Base-by-base conservation (phyloP, 2,888 invertebrate genomes). In the Subacronicta megacephala region DNA sequence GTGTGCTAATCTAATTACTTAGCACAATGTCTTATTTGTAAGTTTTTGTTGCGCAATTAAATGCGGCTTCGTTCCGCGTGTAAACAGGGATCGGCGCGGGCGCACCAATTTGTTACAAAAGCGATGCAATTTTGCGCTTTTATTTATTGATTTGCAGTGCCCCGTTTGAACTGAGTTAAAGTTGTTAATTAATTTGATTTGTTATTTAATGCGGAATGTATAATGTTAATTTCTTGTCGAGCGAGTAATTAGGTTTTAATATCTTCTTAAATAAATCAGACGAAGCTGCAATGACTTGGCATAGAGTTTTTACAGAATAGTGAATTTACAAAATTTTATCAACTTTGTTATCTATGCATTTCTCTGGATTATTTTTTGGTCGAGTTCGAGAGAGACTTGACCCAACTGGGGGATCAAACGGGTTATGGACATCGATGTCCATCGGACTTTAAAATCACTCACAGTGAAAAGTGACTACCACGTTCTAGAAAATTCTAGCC, bases 1-100 rank as follows among this genome's bases (percentile, higher is more conserved):
- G 87, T 88, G 89, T 45, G 89, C 82, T 92, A 92, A 92, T 92
- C 92, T 92, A 92, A 92, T 92, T 92, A 92, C 88, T 90, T 92
- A 91, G 84, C 90, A 82, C 90, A 90, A 92, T 88, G 91, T 92
- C 92, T 92, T 92, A 90, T 90, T 92, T 89, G 90, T 89, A 85
- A 83, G 80, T 84, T 89, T 84, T 89, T 87, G 89, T 90, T 87
- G 83, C 73, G 86, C 89, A 89, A 91, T 90, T 90, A 90, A 87
- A 81, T 72, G 77, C 75, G 73, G 83, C 77, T 83, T 80, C 82
- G 84, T 80, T 83, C 77, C 79, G 79, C 82, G 81, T 87, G 88
- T 87, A 83, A 86, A 85, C 87, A 88, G 77, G 75, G 76, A 77
- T 76, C 72, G 72, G 77, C 68, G 78, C 73, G 41, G 50, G 77